Evolutionary conservation across 2,888 invertebrate genomes (phyloP).

Genomic region (Erynnis tages): DNA sequence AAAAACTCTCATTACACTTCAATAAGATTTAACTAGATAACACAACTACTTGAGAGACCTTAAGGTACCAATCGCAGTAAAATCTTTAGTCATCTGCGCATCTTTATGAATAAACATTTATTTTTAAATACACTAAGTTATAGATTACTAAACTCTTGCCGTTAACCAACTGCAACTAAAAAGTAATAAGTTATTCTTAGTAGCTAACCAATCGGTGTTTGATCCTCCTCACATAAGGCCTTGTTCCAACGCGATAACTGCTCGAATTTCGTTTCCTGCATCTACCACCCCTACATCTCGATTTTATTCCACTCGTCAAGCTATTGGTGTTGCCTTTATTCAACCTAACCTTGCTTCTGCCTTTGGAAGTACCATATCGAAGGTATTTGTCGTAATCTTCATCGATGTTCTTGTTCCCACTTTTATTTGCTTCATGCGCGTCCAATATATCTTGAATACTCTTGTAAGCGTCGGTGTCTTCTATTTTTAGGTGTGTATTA

Average conservation of each 20-base stretch:
- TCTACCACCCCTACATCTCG: constrained; percentile 50
- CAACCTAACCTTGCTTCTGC: constrained; percentile 41
- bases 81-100: no score
- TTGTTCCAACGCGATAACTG: constrained; percentile 43
- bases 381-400: constrained; percentile 41
- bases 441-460: constrained; percentile 67
- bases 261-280: constrained; percentile 53
- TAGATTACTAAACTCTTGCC: no score
- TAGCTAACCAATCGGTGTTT: constrained; percentile 43
- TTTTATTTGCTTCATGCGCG: constrained; percentile 61
- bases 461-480: constrained; percentile 47
- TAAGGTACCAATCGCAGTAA: no score
- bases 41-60: no score
- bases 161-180: no score
- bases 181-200: constrained; percentile 3
- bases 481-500: constrained; percentile 37
- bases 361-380: constrained; percentile 32
- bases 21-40: no score
- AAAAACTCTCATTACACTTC: no score
- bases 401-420: constrained; percentile 36
- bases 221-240: constrained; percentile 58
- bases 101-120: no score
- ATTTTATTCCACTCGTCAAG: constrained; percentile 35
- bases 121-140: no score
- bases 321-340: constrained; percentile 39